A percentile compares a stretch with the other conserved stretches of the same genome.
Evolutionary conservation across 2,888 invertebrate species (phyloP).

Genomic region (Abrostola tripartita): DNA sequence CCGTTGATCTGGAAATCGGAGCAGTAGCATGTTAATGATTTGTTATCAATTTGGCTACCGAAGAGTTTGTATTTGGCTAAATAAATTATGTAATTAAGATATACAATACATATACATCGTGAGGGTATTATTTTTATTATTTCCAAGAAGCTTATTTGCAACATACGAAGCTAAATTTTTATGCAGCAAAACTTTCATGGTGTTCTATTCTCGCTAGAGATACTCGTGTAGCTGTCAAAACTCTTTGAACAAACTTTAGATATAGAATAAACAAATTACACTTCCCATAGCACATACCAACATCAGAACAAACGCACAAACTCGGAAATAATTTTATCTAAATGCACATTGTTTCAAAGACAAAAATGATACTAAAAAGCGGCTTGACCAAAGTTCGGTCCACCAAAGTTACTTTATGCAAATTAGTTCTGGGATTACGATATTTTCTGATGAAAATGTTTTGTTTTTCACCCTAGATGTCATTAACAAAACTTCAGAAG

Average conservation of each 20-base stretch:
- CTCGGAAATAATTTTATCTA: constrained; percentile 46
- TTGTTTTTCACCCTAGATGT: constrained; percentile 48
- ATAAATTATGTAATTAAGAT: neutral
- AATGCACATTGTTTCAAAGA: constrained; percentile 33
- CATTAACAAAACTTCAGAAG: constrained; percentile 41
- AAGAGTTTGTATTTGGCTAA: neutral
- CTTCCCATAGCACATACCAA: neutral
- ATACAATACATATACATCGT: neutral
- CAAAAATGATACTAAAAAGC: constrained; percentile 64
- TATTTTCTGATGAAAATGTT: constrained; percentile 61
- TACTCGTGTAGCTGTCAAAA: neutral
- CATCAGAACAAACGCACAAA: constrained; percentile 27
- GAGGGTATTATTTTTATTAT: neutral
- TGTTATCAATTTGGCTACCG: constrained; percentile 30
- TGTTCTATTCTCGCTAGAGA: neutral
- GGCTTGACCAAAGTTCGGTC: constrained; percentile 49
- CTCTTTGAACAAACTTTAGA: neutral
- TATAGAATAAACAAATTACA: too few relatives aligned
- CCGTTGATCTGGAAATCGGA: constrained; percentile 32
- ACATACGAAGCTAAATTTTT: neutral
- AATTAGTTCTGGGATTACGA: constrained; percentile 63
- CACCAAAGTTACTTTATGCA: constrained; percentile 62
- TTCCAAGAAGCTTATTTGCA: neutral
- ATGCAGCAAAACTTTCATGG: neutral
- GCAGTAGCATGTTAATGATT: constrained; percentile 28